Evolutionary conservation across 1,140 invertebrate genomes (phyloP).

Genomic region (Augochlora pura): DNA sequence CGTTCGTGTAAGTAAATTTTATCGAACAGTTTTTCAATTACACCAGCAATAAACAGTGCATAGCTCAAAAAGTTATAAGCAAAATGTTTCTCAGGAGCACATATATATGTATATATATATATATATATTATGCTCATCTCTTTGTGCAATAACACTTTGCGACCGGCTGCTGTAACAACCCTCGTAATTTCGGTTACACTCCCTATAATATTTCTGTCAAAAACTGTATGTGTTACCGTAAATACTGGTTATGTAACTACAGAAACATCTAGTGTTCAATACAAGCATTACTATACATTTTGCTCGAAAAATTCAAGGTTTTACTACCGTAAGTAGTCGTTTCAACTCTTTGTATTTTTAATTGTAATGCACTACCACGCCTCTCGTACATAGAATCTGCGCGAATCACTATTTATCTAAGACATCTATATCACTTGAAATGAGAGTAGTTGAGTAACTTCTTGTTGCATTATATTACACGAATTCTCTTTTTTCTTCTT

Average conservation of each 20-base stretch:
- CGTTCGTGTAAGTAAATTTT: slow-evolving; percentile 49
- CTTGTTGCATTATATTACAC: slow-evolving; percentile 51
- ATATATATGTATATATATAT: too few relatives aligned
- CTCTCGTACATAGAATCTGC: slow-evolving; percentile 46
- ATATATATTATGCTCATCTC: slow-evolving; percentile 36
- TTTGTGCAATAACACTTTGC: slow-evolving; percentile 56
- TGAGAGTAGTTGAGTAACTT: slow-evolving; percentile 57
- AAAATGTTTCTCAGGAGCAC: slow-evolving; percentile 35
- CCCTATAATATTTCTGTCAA: slow-evolving; percentile 41
- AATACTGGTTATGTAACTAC: slow-evolving; percentile 51
- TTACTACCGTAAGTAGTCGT: slow-evolving; percentile 36
- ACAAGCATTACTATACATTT: slow-evolving; percentile 49
- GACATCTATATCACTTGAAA: slow-evolving; percentile 61
- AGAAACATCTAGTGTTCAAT: slow-evolving; percentile 47
- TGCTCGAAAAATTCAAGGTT: slow-evolving; percentile 51
- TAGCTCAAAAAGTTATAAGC: slow-evolving; percentile 43
- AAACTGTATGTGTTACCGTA: slow-evolving; percentile 50
- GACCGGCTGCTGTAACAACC: slow-evolving; percentile 19
- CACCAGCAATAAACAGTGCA: slow-evolving; percentile 12
- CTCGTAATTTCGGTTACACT: slow-evolving; percentile 47
- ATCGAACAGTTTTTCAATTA: slow-evolving; percentile 15
- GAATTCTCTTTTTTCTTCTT: slow-evolving; percentile 37
- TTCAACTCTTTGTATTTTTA: slow-evolving; percentile 42
- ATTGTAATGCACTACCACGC: slow-evolving; percentile 47
- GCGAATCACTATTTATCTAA: slow-evolving; percentile 59